Evolutionary conservation across 1,140 invertebrate species (phyloP), one percentile per base, ranked within the genome.

Genomic region (Notospermus geniculatus): DNA sequence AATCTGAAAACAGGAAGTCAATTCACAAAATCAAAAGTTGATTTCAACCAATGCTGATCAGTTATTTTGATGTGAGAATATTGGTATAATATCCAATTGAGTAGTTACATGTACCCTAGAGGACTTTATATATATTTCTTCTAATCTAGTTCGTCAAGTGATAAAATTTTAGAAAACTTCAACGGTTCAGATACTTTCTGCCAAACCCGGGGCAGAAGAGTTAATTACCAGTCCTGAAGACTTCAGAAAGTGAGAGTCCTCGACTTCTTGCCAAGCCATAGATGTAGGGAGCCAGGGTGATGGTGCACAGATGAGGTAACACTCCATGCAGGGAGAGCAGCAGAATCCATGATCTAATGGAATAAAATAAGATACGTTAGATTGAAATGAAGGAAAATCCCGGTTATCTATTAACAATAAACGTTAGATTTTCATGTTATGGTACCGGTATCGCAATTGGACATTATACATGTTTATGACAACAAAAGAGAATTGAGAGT

Each of bases 281-380:
- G 15, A 71, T 65, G 53, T 66, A 74, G 1, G 71, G 72, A 15
- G 60, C 65, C 5, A 72, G 55, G 19, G 69, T 67, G 29, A 74
- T 52, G 30, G 69, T 50, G 27, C 69, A 27, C 22, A 71, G 57
- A 27, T 70, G 63, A 0, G 72, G 71, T 19, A 72, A 46, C 30
- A 69, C 23, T 19, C 67, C 62, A 54, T 74, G 71, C 4, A 68
- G 57, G 1, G 63, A 45, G 27, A 72, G 23, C 36, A 72, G 41
- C 5, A 68, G 53, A 7, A 59, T 54, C 59, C 63, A 66, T 0
- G 71, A 53, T 1, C 72, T 74, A n/a, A n/a, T n/a, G n/a, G n/a
- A 41, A 17, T 15, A 56, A 39, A 1, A 19, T 15, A 61, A 11
- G 41, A 0, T n/a, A n/a, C n/a, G n/a, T n/a, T n/a, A n/a, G n/a